Conservation (phyloP, 2,797 vertebrate genomes). For the Alosa sapidissima region DNA sequence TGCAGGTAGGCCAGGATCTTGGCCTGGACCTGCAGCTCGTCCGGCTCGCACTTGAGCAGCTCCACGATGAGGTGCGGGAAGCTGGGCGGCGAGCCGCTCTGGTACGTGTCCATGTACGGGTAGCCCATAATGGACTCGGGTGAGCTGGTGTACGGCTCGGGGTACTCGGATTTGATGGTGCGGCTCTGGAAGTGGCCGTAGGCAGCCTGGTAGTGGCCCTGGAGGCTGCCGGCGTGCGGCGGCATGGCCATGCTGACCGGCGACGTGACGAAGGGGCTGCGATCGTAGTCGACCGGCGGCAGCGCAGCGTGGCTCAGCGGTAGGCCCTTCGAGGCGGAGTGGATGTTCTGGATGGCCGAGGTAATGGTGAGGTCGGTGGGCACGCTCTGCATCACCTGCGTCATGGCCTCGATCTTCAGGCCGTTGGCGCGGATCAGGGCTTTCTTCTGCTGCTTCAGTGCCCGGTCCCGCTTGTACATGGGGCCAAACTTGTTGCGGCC, state of each 20-base stretch:
- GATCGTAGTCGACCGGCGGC: constrained; percentile 95
- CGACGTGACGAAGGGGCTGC: constrained; percentile 95
- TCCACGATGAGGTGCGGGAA: constrained; percentile 95
- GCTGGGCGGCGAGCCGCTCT: constrained; percentile 87
- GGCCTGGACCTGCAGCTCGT: constrained; percentile 94
- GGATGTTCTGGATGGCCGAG: constrained; percentile 96
- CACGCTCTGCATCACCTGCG: constrained; percentile 95
- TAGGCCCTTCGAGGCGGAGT: constrained; percentile 93
- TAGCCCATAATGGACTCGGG: constrained; percentile 98
- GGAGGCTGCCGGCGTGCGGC: constrained; percentile 86
- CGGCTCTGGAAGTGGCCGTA: constrained; percentile 94
- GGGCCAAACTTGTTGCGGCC: constrained; percentile 98
- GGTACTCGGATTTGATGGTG: constrained; percentile 98
- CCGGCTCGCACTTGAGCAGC: constrained; percentile 96
- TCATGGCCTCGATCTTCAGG: constrained; percentile 97
- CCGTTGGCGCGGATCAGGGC: constrained; percentile 97
- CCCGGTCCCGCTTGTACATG: constrained; percentile 98
- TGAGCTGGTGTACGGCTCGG: constrained; percentile 95
- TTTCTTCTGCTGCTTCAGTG: constrained; percentile 97
- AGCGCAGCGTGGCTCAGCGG: constrained; percentile 94
- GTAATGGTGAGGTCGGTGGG: constrained; percentile 95
- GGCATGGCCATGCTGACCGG: constrained; percentile 98
- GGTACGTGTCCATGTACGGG: constrained; percentile 90
- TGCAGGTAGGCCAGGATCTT: constrained; percentile 94
- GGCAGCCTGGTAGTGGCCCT: constrained; percentile 86